Percentiles rank a stretch among this genome's conserved stretches.
These are phyloP conservation scores for Latrodectus hesperus DNA, from an alignment of 2,888 invertebrate species.

Conservation along the genomic window DNA sequence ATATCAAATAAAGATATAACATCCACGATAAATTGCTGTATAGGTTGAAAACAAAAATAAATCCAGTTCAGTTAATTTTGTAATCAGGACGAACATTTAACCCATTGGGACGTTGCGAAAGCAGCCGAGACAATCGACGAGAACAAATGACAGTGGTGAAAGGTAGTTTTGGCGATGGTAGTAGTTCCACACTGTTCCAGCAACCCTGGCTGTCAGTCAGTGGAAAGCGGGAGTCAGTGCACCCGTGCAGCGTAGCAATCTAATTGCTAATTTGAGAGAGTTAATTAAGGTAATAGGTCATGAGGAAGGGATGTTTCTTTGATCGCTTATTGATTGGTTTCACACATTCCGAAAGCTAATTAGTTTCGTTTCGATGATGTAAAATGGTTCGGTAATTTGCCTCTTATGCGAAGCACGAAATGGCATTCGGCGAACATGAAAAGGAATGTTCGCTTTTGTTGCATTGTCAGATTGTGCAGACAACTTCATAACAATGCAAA, in stretches of 20 bases:
- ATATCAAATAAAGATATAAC: too few species aligned
- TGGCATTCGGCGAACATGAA: slow-evolving; percentile 52
- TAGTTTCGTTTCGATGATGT: slow-evolving; percentile 61
- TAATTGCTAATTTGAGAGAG: slow-evolving; percentile 68
- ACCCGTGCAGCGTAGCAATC: slow-evolving; percentile 58
- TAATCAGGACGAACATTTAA: too few species aligned
- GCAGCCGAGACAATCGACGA: too few species aligned
- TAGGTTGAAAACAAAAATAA: too few species aligned
- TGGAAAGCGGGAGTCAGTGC: slow-evolving; percentile 64
- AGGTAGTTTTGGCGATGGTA: background rate
- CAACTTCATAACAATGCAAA: slow-evolving; percentile 69
- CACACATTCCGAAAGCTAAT: slow-evolving; percentile 66
- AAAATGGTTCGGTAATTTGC: slow-evolving; percentile 65
- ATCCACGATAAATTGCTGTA: too few species aligned
- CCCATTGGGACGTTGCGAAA: too few species aligned
- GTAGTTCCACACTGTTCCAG: background rate
- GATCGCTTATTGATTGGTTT: slow-evolving; percentile 68
- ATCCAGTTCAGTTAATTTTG: too few species aligned
- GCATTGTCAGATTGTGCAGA: slow-evolving; percentile 59
- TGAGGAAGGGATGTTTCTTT: slow-evolving; percentile 63
- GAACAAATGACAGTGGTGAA: background rate
- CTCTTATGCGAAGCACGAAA: slow-evolving; percentile 43
- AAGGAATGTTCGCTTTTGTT: slow-evolving; percentile 63
- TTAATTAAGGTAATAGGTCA: slow-evolving; percentile 69
- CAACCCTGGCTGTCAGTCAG: slow-evolving; percentile 52